These are phyloP conservation scores for Coelopa frigida DNA, from an alignment of 1,140 invertebrate genomes.

Conservation along the genomic window DNA sequence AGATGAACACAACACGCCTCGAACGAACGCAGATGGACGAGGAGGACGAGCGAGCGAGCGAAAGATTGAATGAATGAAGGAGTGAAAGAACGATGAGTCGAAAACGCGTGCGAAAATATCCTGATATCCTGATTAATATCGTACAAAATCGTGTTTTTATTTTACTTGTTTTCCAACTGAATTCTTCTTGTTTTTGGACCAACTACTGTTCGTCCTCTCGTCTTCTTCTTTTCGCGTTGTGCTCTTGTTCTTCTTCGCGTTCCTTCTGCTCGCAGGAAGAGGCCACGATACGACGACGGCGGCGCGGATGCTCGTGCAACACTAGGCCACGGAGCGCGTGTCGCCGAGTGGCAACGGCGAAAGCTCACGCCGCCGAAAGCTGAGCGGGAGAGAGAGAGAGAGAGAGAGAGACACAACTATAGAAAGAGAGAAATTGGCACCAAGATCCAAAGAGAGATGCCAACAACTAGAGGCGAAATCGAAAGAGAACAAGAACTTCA, in stretches of 20 bases:
- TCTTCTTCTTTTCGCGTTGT: neutral
- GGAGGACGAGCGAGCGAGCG: neutral
- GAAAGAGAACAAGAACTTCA: too few species aligned
- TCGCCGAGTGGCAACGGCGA: slow-evolving; percentile 3
- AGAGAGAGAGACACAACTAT: too few species aligned
- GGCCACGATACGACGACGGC: too few species aligned
- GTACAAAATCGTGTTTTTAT: neutral
- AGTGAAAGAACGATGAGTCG: neutral
- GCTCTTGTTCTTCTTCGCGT: neutral
- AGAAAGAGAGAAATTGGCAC: too few species aligned
- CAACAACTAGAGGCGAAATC: too few species aligned
- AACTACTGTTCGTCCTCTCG: neutral
- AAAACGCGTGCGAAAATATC: too few species aligned
- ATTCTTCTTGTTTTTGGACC: neutral
- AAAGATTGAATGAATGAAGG: neutral
- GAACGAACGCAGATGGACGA: too few species aligned
- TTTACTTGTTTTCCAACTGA: neutral
- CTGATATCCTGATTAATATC: too few species aligned
- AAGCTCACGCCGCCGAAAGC: neutral
- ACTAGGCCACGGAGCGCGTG: slow-evolving; percentile 11
- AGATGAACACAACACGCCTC: too few species aligned
- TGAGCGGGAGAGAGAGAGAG: too few species aligned
- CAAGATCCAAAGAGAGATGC: too few species aligned
- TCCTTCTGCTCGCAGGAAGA: too few species aligned
- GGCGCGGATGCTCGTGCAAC: slow-evolving; percentile 16